Conservation (phyloP, 1,140 invertebrate genomes). For the Monomorium pharaonis region DNA sequence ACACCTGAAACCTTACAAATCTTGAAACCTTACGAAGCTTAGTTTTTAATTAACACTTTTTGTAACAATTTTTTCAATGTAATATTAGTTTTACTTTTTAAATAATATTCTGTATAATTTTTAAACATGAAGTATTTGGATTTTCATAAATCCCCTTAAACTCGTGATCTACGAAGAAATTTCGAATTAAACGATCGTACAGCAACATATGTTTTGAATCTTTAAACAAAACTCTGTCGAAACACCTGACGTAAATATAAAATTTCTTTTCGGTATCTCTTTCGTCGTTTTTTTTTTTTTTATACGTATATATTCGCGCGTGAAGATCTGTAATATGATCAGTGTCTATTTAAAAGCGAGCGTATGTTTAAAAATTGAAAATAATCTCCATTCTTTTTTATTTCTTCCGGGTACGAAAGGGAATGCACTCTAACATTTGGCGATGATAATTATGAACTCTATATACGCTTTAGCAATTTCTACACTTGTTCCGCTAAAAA, state of each 20-base stretch:
- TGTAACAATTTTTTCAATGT: too few species aligned
- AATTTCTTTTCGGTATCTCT: not conserved
- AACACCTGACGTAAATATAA: not conserved
- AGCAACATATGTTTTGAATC: not conserved
- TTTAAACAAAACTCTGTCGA: not conserved
- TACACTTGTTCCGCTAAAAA: not conserved
- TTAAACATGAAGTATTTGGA: too few species aligned
- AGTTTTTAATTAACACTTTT: too few species aligned
- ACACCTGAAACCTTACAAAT: too few species aligned
- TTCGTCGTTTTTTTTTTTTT: not conserved
- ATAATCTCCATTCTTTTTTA: not conserved
- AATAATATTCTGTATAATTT: too few species aligned
- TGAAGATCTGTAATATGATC: not conserved
- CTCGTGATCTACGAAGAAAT: not conserved
- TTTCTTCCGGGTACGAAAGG: not conserved
- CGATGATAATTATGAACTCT: not conserved
- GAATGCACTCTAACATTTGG: too few species aligned
- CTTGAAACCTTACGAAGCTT: too few species aligned
- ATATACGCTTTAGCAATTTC: not conserved
- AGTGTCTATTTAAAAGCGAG: too few species aligned
- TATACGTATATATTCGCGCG: not conserved
- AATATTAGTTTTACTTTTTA: too few species aligned
- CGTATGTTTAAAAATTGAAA: not conserved
- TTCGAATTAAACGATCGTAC: not conserved
- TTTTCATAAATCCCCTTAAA: not conserved